These are phyloP conservation scores for Desmodus rotundus DNA, from an alignment of 2,113 vertebrate species.

Conservation along the genomic window DNA sequence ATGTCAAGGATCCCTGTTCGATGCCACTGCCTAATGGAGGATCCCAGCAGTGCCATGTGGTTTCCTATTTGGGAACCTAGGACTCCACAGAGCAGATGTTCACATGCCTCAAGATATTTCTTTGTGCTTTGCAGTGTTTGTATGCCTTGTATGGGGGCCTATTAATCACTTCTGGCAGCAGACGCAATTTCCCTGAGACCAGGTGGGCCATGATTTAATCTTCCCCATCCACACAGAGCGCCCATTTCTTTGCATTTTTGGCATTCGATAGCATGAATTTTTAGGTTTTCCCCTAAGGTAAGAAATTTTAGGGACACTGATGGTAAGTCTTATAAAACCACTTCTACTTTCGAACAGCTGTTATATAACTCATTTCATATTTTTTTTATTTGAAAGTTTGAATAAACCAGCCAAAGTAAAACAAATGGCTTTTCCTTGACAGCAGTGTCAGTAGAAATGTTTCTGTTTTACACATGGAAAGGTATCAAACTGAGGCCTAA, in stretches of 20 bases:
- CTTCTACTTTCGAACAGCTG: not conserved
- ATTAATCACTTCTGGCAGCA: not conserved
- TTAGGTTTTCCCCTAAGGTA: not conserved
- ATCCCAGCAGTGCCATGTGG: not conserved
- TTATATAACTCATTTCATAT: not conserved
- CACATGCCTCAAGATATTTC: not conserved
- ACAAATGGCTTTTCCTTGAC: not conserved
- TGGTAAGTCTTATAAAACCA: not conserved
- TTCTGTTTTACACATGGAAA: slow-evolving; percentile 26
- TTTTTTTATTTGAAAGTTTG: slow-evolving; percentile 2
- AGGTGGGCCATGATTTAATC: not conserved
- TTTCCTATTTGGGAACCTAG: not conserved
- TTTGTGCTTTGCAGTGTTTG: not conserved
- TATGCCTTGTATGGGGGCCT: not conserved
- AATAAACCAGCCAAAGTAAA: slow-evolving; percentile 21
- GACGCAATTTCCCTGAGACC: not conserved
- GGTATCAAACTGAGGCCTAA: slow-evolving; percentile 10
- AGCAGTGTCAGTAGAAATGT: not conserved
- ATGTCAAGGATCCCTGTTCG: not conserved
- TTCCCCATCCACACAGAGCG: not conserved
- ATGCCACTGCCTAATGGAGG: not conserved
- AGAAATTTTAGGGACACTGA: not conserved
- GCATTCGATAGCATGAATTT: not conserved
- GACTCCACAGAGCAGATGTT: not conserved
- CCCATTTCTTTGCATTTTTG: not conserved